These are phyloP conservation scores for Eupithecia abbreviata DNA, from an alignment of 2,888 invertebrate genomes.

Conservation along the genomic window DNA sequence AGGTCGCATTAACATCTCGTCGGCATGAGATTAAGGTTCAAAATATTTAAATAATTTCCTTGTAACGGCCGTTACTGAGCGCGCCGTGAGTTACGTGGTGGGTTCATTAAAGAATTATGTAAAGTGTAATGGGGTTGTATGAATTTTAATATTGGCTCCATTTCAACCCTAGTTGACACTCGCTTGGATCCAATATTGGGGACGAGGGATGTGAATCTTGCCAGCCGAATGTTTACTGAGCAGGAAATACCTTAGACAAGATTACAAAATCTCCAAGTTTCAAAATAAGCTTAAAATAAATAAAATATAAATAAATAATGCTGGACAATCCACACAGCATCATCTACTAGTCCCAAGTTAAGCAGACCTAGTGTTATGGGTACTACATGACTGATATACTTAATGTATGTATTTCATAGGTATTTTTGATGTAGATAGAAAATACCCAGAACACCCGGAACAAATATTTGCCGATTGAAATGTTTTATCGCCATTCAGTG, in stretches of 20 bases:
- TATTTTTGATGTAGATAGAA: too few species aligned
- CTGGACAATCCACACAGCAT: too few species aligned
- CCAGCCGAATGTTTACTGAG: neutral
- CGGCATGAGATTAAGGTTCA: constrained; percentile 40
- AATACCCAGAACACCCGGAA: too few species aligned
- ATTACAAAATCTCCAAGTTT: neutral
- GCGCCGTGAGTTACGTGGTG: constrained; percentile 38
- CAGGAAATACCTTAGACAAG: neutral
- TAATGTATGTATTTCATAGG: too few species aligned
- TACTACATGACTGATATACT: too few species aligned
- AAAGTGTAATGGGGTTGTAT: constrained; percentile 52
- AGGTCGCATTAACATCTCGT: constrained; percentile 38
- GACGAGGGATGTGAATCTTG: constrained; percentile 41
- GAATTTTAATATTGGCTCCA: constrained; percentile 50
- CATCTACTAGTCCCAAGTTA: too few species aligned
- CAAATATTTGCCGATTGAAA: too few species aligned
- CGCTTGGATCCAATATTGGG: constrained; percentile 30
- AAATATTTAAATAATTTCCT: constrained; percentile 45
- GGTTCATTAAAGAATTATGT: constrained; percentile 53
- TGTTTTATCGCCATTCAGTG: too few species aligned
- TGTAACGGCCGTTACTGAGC: constrained; percentile 28
- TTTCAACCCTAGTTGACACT: constrained; percentile 33
- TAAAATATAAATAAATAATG: too few species aligned
- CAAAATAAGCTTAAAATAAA: neutral
- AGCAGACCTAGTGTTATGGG: too few species aligned